phyloP scores from a whole-genome alignment of 2,113 vertebrate genomes.

The Vombatus ursinus region DNA sequence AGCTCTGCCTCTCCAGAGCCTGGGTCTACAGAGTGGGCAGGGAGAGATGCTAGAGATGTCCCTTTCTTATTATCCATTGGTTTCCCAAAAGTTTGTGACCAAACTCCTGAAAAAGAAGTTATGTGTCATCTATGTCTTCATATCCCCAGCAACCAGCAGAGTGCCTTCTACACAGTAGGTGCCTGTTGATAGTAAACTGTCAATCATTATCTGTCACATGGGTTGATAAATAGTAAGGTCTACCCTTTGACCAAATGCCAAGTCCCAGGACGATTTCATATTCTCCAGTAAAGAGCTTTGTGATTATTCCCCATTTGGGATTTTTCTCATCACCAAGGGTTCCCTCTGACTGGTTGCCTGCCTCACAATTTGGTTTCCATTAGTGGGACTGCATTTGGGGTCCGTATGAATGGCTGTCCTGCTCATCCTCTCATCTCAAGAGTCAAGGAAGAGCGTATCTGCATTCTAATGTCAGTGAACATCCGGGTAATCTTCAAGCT shows the following conservation, averaged over 20 bases:
- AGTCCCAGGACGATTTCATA: neutral
- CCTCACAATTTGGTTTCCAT: neutral
- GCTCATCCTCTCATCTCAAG: neutral
- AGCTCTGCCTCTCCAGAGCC: neutral
- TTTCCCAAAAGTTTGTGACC: neutral
- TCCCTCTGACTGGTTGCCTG: neutral
- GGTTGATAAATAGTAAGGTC: neutral
- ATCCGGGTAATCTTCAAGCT: neutral
- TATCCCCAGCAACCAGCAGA: neutral
- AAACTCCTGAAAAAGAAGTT: neutral
- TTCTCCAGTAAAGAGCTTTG: neutral
- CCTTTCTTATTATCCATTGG: neutral
- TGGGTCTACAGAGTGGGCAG: neutral
- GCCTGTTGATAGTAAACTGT: constrained; percentile 4
- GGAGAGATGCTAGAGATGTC: neutral
- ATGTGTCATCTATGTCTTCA: neutral
- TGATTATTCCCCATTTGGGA: neutral
- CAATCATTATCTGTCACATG: neutral
- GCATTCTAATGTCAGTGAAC: constrained; percentile 8
- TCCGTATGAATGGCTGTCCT: constrained; percentile 52
- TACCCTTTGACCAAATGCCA: neutral
- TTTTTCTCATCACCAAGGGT: neutral
- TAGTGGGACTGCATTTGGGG: neutral
- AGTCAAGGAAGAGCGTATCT: constrained; percentile 35
- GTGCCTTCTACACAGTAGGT: no score